A percentile compares a stretch with the other conserved stretches of the same genome.
Conservation (phyloP, 2,113 vertebrate species). For the Ceuthmochares aereus region DNA sequence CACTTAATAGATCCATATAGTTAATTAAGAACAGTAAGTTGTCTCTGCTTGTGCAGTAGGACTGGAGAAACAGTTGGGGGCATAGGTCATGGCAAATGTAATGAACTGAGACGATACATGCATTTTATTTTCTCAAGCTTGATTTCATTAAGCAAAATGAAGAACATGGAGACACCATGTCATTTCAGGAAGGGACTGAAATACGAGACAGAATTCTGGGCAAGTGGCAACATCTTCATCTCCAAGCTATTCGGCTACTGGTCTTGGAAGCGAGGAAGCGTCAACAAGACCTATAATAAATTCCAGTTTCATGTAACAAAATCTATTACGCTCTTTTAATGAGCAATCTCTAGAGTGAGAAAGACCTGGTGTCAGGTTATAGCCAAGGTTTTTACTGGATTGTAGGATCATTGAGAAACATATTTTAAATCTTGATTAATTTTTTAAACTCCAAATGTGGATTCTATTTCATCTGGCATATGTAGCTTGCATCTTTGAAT, state of each 20-base stretch:
- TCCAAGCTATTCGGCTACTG: background rate
- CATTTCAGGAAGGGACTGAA: background rate
- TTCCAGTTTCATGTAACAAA: background rate
- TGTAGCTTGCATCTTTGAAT: background rate
- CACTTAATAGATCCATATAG: background rate
- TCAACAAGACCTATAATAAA: background rate
- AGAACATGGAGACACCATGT: background rate
- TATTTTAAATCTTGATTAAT: conserved; percentile 1
- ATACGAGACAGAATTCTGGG: background rate
- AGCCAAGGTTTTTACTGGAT: background rate
- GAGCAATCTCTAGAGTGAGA: background rate
- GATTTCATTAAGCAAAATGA: background rate
- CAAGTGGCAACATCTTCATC: background rate
- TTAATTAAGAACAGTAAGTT: background rate
- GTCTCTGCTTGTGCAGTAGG: background rate
- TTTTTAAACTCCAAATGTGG: background rate
- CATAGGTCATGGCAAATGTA: background rate
- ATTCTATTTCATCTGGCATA: background rate
- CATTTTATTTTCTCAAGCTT: background rate
- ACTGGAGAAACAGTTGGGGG: background rate
- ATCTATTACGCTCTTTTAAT: background rate
- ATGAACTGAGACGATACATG: background rate
- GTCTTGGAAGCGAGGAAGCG: background rate
- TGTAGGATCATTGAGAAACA: background rate
- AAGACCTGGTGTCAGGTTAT: background rate